Percentiles rank a stretch among this genome's conserved stretches.
Evolutionary conservation across 2,888 invertebrate genomes (phyloP).

Genomic region (Drosophila falleni): DNA sequence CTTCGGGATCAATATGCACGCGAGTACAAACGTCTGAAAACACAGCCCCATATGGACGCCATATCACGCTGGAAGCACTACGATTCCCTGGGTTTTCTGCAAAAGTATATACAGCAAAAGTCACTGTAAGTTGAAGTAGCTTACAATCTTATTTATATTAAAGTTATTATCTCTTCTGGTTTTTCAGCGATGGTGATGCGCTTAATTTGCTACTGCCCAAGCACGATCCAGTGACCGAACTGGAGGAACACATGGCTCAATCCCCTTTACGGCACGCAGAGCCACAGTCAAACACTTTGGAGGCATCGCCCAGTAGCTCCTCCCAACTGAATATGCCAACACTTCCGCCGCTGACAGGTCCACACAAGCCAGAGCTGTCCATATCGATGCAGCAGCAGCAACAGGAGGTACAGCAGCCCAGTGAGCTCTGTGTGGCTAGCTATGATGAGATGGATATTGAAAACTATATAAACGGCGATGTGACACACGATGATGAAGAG

Average conservation of each 20-base stretch:
- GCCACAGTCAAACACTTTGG: slow-evolving; percentile 33
- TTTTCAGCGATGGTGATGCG: slow-evolving; percentile 68
- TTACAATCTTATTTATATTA: not conserved
- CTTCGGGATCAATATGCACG: slow-evolving; percentile 83
- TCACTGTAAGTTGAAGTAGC: slow-evolving; percentile 64
- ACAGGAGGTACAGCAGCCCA: slow-evolving; percentile 52
- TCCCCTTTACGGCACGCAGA: slow-evolving; percentile 44
- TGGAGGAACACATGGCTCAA: slow-evolving; percentile 68
- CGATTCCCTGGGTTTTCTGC: slow-evolving; percentile 80
- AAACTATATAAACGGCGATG: slow-evolving; percentile 81
- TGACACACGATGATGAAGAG: slow-evolving; percentile 53
- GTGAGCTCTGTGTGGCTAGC: slow-evolving; percentile 64
- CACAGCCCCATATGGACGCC: slow-evolving; percentile 66
- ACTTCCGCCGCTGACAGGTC: slow-evolving; percentile 68
- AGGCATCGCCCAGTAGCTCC: slow-evolving; percentile 46
- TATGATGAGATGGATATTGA: slow-evolving; percentile 83
- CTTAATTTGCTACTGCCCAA: slow-evolving; percentile 74
- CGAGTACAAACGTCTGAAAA: slow-evolving; percentile 83
- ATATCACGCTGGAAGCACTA: slow-evolving; percentile 84
- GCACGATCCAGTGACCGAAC: slow-evolving; percentile 66
- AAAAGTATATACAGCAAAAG: slow-evolving; percentile 82
- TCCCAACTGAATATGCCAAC: slow-evolving; percentile 63
- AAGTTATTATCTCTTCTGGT: not conserved
- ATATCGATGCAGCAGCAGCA: slow-evolving; percentile 45
- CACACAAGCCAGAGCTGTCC: slow-evolving; percentile 60